Evolutionary conservation across 2,797 vertebrate species (phyloP), one percentile per base, ranked within the genome.

Genomic region (Lophius americanus): DNA sequence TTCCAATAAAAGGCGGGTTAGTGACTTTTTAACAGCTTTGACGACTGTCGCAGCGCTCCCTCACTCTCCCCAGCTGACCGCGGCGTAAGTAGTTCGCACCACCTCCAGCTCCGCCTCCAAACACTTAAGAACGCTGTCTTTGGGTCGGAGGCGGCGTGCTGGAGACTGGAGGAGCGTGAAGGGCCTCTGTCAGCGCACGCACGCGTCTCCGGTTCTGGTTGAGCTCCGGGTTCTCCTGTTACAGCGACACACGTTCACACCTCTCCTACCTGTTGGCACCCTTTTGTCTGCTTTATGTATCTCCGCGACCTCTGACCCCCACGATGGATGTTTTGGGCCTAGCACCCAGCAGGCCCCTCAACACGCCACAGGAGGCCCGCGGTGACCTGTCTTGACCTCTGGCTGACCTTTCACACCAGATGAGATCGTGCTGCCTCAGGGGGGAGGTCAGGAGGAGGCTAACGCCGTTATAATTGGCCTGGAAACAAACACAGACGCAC

Each of bases 1-100:
- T 85, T 84, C 73, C 86, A 89, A 92, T 90, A 88, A 88, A 91
- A 87, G 74, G 72, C 80, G 83, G 85, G 88, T 90, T 90, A 92
- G 91, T 88, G 85, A 90, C 80, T 54, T 87, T 89, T 86, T 87
- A 88, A 89, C 85, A 76, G 84, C 83, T 69, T 44, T 69, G 73
- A 35, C 59, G 44, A 11, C 7, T 38, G 69, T 81, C 64, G 60
- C 68, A 64, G 67, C 14, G 7, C 49, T 7, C 49, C 5, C 46
- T 11, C 46, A 32, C 12, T 53, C 60, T 67, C 32, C 59, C 43
- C 35, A 6, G 39, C 73, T 79, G 65, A 62, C 64, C 67, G 69
- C 71, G 62, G 54, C 81, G 72, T 75, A 88, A 85, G 89, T 86
- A 88, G 82, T 73, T 23, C 60, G 85, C 82, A 85, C 82, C 78